Conservation (phyloP, 2,888 invertebrate genomes). For the Reticulitermes lucifugus region DNA sequence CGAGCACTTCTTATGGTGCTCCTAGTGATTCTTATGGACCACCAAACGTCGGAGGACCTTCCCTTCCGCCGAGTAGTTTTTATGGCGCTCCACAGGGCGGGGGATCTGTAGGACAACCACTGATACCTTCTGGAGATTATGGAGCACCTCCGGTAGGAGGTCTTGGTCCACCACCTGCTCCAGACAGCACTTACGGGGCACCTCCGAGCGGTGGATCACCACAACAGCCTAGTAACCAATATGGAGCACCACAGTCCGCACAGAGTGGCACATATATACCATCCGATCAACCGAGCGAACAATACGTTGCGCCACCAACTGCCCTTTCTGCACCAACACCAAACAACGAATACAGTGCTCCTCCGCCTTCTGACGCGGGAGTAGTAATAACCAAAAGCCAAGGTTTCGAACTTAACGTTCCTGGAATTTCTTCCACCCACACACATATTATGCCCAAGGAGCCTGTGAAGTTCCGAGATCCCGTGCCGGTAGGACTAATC, state of each 20-base stretch:
- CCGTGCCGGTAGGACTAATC: constrained; percentile 77
- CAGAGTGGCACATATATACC: constrained; percentile 59
- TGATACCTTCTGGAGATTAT: constrained; percentile 28
- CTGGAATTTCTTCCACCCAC: constrained; percentile 57
- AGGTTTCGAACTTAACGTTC: constrained; percentile 51
- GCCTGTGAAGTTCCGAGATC: constrained; percentile 80
- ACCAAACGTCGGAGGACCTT: constrained; percentile 18
- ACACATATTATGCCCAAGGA: constrained; percentile 63
- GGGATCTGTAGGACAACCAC: not conserved
- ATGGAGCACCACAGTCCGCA: constrained; percentile 35
- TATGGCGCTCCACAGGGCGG: constrained; percentile 43
- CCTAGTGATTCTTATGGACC: constrained; percentile 20
- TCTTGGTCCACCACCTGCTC: constrained; percentile 62
- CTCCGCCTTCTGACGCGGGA: constrained; percentile 51
- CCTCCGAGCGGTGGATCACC: constrained; percentile 59
- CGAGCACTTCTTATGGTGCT: constrained; percentile 9
- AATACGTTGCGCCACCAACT: constrained; percentile 73
- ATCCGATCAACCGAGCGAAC: constrained; percentile 68
- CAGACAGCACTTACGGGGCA: constrained; percentile 55
- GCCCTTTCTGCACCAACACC: constrained; percentile 68
- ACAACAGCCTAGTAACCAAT: constrained; percentile 67
- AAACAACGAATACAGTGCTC: constrained; percentile 39
- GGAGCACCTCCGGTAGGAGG: constrained; percentile 44
- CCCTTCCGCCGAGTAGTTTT: constrained; percentile 37
- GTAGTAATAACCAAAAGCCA: constrained; percentile 40